phyloP scores from a whole-genome alignment of 2,113 vertebrate genomes.

The Engraulis encrasicolus region DNA sequence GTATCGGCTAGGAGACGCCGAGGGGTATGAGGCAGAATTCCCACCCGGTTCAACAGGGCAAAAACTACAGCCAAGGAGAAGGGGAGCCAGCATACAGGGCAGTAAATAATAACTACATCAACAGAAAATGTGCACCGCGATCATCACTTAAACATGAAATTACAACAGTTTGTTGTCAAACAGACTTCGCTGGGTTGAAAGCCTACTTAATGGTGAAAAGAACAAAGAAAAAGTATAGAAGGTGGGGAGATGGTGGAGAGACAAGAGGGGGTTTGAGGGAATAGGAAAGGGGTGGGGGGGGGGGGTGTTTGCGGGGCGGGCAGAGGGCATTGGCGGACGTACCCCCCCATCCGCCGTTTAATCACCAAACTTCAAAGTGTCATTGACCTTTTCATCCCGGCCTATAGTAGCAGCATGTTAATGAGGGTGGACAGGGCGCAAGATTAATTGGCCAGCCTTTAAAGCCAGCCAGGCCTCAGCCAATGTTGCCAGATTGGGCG shows the following conservation, averaged over 20 bases:
- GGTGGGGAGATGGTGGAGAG: too few relatives aligned
- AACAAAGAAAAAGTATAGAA: constrained; percentile 53
- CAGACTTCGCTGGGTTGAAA: background rate
- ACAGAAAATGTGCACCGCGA: background rate
- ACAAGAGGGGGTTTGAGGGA: too few relatives aligned
- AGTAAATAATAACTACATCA: constrained; percentile 15
- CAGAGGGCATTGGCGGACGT: background rate
- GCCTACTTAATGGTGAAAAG: constrained; percentile 41
- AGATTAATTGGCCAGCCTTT: constrained; percentile 71
- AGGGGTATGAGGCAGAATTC: too few relatives aligned
- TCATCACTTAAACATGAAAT: background rate
- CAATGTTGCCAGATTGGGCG: too few relatives aligned
- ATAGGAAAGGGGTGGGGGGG: too few relatives aligned
- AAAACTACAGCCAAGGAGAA: background rate
- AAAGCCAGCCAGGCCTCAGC: constrained; percentile 62
- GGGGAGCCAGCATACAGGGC: background rate
- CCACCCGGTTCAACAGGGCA: background rate
- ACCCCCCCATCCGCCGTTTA: constrained; percentile 61
- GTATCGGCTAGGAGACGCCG: too few relatives aligned
- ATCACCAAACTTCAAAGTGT: constrained; percentile 74
- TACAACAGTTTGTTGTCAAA: background rate
- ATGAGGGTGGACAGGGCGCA: constrained; percentile 67
- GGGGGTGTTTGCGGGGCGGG: too few relatives aligned
- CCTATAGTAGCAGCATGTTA: constrained; percentile 68
- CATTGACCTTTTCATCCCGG: constrained; percentile 73